Conservation (phyloP, 2,113 vertebrate genomes). For the Reinhardtius hippoglossoides region DNA sequence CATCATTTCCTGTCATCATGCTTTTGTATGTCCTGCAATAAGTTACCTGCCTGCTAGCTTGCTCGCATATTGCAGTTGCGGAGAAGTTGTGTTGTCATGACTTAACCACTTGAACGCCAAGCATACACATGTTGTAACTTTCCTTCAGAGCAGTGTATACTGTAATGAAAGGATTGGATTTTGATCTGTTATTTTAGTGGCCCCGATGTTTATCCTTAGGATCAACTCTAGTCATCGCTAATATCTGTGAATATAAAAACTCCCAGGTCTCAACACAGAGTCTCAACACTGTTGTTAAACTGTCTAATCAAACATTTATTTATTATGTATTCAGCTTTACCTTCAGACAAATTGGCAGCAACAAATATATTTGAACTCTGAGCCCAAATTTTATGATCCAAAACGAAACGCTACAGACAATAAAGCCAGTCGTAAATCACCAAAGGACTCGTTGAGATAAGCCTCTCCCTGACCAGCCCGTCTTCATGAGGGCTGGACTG, state of each 20-base stretch:
- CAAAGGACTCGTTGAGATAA: not conserved
- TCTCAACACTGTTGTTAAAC: not conserved
- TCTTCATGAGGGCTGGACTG: not conserved
- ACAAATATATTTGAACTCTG: not conserved
- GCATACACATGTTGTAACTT: not conserved
- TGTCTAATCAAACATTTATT: conserved; percentile 1
- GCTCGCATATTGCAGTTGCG: too few species aligned
- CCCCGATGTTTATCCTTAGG: not conserved
- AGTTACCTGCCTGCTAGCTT: too few species aligned
- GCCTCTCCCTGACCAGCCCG: not conserved
- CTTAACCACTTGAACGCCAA: too few species aligned
- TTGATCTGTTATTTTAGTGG: not conserved
- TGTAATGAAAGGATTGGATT: not conserved
- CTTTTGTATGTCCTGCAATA: too few species aligned
- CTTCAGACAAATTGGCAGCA: not conserved
- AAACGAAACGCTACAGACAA: not conserved
- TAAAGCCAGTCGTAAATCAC: not conserved
- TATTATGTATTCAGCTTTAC: not conserved
- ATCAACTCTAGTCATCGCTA: not conserved
- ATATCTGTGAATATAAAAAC: not conserved
- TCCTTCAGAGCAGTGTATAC: not conserved
- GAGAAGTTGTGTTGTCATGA: too few species aligned
- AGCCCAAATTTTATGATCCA: not conserved
- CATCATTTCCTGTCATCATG: too few species aligned
- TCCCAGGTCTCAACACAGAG: not conserved